These are phyloP conservation scores for Lysandra coridon DNA, from an alignment of 2,888 invertebrate species.

Conservation along the genomic window DNA sequence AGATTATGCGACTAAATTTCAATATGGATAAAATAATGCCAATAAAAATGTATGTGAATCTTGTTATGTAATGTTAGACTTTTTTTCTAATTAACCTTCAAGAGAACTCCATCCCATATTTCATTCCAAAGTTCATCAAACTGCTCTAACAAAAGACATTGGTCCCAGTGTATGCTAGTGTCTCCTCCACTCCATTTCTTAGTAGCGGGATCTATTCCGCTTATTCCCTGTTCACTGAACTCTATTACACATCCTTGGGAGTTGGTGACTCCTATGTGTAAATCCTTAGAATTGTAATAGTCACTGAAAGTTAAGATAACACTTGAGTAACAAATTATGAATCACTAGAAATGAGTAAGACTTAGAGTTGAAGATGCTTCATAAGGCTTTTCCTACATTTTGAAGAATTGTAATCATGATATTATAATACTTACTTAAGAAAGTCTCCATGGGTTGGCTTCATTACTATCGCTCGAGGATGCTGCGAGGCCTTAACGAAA, in stretches of 20 bases:
- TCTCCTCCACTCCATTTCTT: conserved; percentile 82
- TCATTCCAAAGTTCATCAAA: conserved; percentile 86
- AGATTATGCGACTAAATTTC: neutral
- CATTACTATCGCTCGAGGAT: conserved; percentile 90
- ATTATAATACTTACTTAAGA: conserved; percentile 84
- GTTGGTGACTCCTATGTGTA: conserved; percentile 95
- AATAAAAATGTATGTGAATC: neutral
- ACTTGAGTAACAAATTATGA: neutral
- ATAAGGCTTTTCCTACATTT: neutral
- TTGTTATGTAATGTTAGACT: no score
- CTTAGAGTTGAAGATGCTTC: neutral
- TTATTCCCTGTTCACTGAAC: conserved; percentile 90
- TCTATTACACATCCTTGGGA: conserved; percentile 90
- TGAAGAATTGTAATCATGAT: neutral
- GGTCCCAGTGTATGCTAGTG: conserved; percentile 84
- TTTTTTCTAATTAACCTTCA: conserved; percentile 70
- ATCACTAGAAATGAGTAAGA: conserved; percentile 9
- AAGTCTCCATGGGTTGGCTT: conserved; percentile 94
- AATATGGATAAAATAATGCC: neutral
- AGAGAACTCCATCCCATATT: conserved; percentile 86
- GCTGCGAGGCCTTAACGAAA: conserved; percentile 89
- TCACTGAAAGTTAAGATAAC: conserved; percentile 79
- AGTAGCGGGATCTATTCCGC: conserved; percentile 74
- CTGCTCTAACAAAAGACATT: conserved; percentile 85
- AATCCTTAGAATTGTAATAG: conserved; percentile 89